Conservation (phyloP, 2,888 invertebrate species). For the Amphipoea oculea region DNA sequence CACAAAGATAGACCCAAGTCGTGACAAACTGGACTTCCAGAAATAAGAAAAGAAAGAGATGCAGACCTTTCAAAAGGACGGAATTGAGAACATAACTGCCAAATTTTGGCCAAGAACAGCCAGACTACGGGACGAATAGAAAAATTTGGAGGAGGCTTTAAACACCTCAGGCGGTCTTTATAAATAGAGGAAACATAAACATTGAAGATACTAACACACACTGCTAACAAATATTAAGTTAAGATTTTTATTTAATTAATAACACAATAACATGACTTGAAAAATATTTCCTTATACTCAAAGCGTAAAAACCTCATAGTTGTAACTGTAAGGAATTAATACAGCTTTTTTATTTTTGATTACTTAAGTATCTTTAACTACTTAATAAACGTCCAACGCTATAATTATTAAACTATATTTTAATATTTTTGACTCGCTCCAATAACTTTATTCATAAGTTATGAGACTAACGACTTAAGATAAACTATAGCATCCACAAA, state of each 20-base stretch:
- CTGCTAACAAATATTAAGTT: too few species aligned
- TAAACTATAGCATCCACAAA: slow-evolving; percentile 40
- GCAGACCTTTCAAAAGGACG: background rate
- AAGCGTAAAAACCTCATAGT: too few species aligned
- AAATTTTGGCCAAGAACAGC: background rate
- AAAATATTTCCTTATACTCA: too few species aligned
- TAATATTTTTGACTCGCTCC: background rate
- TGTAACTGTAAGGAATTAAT: too few species aligned
- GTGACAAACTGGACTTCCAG: background rate
- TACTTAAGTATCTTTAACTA: too few species aligned
- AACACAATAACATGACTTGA: too few species aligned
- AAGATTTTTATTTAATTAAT: too few species aligned
- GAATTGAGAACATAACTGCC: background rate
- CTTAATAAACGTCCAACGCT: background rate
- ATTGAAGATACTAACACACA: background rate
- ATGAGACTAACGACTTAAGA: slow-evolving; percentile 35
- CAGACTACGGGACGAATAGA: background rate
- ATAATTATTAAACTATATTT: background rate
- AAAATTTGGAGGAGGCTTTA: background rate
- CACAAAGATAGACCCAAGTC: background rate
- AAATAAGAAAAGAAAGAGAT: background rate
- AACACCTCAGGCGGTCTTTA: background rate
- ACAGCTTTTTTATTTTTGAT: too few species aligned
- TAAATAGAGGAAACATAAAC: too few species aligned
- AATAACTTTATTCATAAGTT: slow-evolving; percentile 38